These are phyloP conservation scores for Cephus rjabovi DNA, from an alignment of 2,888 invertebrate genomes.

Conservation along the genomic window DNA sequence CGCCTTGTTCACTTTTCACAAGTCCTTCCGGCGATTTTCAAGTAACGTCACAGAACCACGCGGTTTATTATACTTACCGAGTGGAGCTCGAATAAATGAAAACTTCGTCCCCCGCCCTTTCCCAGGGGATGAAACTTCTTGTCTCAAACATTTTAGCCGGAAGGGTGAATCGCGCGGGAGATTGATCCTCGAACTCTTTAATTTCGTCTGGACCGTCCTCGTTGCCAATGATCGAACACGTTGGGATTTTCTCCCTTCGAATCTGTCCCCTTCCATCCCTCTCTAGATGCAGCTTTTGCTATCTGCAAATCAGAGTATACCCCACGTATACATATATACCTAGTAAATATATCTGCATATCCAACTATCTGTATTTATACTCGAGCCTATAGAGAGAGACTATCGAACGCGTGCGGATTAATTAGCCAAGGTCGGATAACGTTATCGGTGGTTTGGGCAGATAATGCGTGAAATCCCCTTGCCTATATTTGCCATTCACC, in stretches of 20 bases:
- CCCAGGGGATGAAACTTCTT: neutral
- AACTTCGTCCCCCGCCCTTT: neutral
- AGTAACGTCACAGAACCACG: neutral
- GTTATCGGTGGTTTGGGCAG: conserved; percentile 43
- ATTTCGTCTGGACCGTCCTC: neutral
- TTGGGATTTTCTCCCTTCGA: neutral
- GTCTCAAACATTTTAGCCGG: neutral
- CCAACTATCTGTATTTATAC: neutral
- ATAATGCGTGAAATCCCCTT: conserved; percentile 34
- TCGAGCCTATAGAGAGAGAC: neutral
- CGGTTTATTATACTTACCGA: neutral
- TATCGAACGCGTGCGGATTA: conserved; percentile 37
- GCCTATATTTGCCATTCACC: neutral
- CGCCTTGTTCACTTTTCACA: neutral
- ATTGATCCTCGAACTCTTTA: neutral
- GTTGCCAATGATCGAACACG: neutral
- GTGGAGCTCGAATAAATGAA: neutral
- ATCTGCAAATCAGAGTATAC: neutral
- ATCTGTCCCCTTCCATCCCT: neutral
- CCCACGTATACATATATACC: neutral
- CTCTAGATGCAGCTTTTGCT: neutral
- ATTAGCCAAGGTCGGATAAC: conserved; percentile 32
- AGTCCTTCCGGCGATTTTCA: neutral
- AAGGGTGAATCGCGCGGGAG: neutral
- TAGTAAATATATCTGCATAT: neutral